Base-by-base conservation (phyloP, 1,140 invertebrate genomes). In the Hermatobates lingyangjiaoensis region DNA sequence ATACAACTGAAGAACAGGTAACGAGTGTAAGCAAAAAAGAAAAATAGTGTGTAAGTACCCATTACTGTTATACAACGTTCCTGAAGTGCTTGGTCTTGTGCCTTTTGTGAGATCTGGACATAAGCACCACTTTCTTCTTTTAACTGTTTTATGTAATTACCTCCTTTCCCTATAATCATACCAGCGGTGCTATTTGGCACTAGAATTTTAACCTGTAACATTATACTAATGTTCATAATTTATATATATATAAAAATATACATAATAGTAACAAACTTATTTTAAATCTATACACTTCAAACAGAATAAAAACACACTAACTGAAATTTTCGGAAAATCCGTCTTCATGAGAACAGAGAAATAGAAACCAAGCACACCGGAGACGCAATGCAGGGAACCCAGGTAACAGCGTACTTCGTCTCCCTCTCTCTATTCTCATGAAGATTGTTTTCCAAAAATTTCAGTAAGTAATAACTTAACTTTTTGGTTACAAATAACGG, bases 101-200 rank as follows among this genome's bases (percentile, higher is more conserved):
- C 89, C 69, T 98, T 98, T 68, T 97, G 93, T 62, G 91, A 97
- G 62, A 98, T 93, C 73, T 97, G 93, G 58, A 98, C 90, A 69
- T 95, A 96, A 54, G 92, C 93, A 56, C 92, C 90, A 62, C 86
- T 95, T 63, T 87, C 82, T 67, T 98, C 93, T 70, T 97, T 96
- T 59, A 98, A 92, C 70, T 96, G 91, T 70, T 96, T 96, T 59
- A 98, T 96, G 63, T 87, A 97, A 68, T 87, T 88, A 48, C 94
- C 94, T 53, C 82, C 90, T 70, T 98, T 98, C 57, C 94, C 94
- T 64, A 97, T 98, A 57, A 98, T 94, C 91, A 98, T 96, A 56
- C 94, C 94, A 56, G 93, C 94, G 15, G 93, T 97, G 53, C 87
- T 95, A 68, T 98, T 98, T 54, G 94, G 94, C 62, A 98, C 91